Evolutionary conservation across 2,888 invertebrate genomes (phyloP).

Genomic region (Diarsia mendica): DNA sequence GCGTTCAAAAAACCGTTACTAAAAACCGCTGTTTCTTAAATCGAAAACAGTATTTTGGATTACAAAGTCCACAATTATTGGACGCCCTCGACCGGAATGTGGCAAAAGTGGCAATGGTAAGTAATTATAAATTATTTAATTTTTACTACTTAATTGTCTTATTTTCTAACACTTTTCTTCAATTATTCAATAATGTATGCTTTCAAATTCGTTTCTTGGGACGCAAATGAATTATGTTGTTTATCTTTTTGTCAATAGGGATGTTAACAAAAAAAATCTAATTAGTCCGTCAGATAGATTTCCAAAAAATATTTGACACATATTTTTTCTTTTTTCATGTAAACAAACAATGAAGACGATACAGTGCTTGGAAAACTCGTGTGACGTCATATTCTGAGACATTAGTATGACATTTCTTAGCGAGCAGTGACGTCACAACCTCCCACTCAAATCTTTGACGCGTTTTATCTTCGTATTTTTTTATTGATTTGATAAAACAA

Average conservation of each 20-base stretch:
- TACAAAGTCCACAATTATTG: conserved; percentile 64
- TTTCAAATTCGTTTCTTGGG: neutral
- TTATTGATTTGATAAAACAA: too few relatives aligned
- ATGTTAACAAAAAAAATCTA: too few relatives aligned
- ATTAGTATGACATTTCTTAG: too few relatives aligned
- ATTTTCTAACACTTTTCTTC: conserved; percentile 7
- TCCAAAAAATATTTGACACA: too few relatives aligned
- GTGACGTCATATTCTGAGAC: too few relatives aligned
- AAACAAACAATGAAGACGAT: too few relatives aligned
- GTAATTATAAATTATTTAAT: conserved; percentile 23
- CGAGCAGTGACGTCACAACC: too few relatives aligned
- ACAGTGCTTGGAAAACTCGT: too few relatives aligned
- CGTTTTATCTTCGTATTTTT: too few relatives aligned
- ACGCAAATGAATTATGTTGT: neutral
- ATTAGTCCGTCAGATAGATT: too few relatives aligned
- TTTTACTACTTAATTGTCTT: conserved; percentile 2
- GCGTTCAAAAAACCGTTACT: conserved; percentile 37
- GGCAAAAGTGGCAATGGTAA: conserved; percentile 64
- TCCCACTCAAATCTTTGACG: too few relatives aligned
- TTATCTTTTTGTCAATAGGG: neutral
- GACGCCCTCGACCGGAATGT: conserved; percentile 62
- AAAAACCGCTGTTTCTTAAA: conserved; percentile 28
- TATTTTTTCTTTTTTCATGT: too few relatives aligned
- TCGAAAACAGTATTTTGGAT: conserved; percentile 45
- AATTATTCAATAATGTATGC: neutral